phyloP scores from a whole-genome alignment of 92 coral and sea anemone genomes.

The Epizoanthus scotinus region DNA sequence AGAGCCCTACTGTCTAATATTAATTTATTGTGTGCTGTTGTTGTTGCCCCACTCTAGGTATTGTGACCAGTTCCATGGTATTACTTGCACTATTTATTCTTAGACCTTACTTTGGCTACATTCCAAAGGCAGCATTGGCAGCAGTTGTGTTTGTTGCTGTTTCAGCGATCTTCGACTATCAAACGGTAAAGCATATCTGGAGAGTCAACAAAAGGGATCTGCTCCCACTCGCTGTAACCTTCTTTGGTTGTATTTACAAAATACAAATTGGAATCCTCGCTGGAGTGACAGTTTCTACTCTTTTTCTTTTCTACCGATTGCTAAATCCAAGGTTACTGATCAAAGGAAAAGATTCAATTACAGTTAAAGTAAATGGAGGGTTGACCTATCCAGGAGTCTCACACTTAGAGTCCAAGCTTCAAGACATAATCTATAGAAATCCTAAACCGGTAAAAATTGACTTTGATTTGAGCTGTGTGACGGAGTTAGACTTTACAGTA shows the following conservation, averaged over 20 bases:
- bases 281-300: constrained; percentile 11
- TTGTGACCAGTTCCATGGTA: constrained; percentile 12
- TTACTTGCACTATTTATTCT: neutral
- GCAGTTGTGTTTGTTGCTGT: constrained; percentile 21
- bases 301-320: neutral
- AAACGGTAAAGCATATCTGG: constrained; percentile 8
- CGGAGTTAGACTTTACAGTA: constrained; percentile 51
- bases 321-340: constrained; percentile 2
- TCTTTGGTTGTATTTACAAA: constrained; percentile 5
- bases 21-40: no score
- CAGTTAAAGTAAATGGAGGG: constrained; percentile 17
- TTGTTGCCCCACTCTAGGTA: neutral
- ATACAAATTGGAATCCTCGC: constrained; percentile 11
- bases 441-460: neutral
- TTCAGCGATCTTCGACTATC: constrained; percentile 7
- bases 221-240: constrained; percentile 1
- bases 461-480: constrained; percentile 16
- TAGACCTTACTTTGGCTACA: constrained; percentile 7
- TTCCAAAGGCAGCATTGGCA: constrained; percentile 25
- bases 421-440: neutral
- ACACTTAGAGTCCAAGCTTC: neutral
- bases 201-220: constrained; percentile 24
- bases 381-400: constrained; percentile 1
- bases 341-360: neutral
- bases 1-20: no score